Evolutionary conservation across 2,888 invertebrate genomes (phyloP).

Genomic region (Rhagonycha lutea): DNA sequence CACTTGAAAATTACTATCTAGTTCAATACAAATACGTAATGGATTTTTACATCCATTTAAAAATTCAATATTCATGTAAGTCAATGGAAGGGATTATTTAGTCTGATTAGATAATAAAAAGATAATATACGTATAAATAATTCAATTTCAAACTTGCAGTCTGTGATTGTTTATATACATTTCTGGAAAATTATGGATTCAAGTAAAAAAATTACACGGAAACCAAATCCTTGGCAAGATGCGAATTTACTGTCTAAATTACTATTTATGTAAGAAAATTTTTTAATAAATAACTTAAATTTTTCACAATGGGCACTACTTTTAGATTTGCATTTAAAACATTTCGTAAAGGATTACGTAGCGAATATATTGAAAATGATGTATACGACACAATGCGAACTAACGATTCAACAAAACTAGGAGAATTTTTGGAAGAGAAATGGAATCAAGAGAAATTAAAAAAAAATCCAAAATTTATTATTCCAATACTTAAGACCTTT

Average conservation of each 20-base stretch:
- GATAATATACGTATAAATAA: background rate
- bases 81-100: background rate
- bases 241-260: slow-evolving; percentile 68
- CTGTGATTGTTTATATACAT: background rate
- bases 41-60: background rate
- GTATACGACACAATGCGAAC: slow-evolving; percentile 60
- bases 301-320: background rate
- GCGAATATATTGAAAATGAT: slow-evolving; percentile 67
- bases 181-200: slow-evolving; percentile 55
- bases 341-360: slow-evolving; percentile 64
- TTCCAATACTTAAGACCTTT: slow-evolving; percentile 22
- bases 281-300: background rate
- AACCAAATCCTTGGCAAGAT: slow-evolving; percentile 66
- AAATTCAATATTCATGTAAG: background rate
- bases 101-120: background rate
- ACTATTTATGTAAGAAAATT: slow-evolving; percentile 67
- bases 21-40: background rate
- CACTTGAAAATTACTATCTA: background rate
- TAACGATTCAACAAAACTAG: slow-evolving; percentile 58
- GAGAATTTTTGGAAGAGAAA: slow-evolving; percentile 53
- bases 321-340: slow-evolving; percentile 30
- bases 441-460: slow-evolving; percentile 36
- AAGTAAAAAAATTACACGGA: slow-evolving; percentile 57
- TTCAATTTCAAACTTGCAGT: background rate
- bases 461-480: slow-evolving; percentile 14